These are phyloP conservation scores for Chamaea fasciata DNA, from an alignment of 2,113 vertebrate genomes.

Conservation along the genomic window DNA sequence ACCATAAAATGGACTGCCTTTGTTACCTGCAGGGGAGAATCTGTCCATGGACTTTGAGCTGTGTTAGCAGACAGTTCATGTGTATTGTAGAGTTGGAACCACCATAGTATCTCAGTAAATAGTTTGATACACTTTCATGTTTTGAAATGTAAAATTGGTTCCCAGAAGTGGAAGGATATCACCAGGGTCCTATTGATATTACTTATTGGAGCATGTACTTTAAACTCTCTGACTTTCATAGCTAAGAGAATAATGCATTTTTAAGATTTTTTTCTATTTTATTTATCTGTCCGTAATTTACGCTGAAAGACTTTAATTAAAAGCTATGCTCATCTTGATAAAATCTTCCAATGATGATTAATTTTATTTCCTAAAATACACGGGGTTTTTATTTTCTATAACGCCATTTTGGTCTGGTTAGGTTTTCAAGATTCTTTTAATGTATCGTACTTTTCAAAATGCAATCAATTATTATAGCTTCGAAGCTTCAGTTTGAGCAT, in stretches of 20 bases:
- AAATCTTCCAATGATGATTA: not conserved
- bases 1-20: not conserved
- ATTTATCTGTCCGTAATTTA: not conserved
- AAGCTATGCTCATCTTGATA: not conserved
- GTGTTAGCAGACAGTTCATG: not conserved
- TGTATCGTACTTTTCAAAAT: not conserved
- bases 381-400: fast-evolving
- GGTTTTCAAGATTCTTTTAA: not conserved
- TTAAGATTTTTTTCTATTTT: not conserved
- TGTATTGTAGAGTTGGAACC: not conserved
- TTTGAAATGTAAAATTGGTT: not conserved
- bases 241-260: not conserved
- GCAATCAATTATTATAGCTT: not conserved
- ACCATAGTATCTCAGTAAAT: not conserved
- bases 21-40: not conserved
- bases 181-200: not conserved
- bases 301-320: not conserved
- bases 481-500: not conserved
- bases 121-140: not conserved
- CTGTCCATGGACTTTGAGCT: not conserved
- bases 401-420: not conserved
- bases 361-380: not conserved
- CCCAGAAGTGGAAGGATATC: not conserved
- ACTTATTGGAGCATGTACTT: not conserved
- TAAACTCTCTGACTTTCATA: not conserved